Conservation (phyloP, 64 coral and sea anemone species). For the Orbicella faveolata region DNA sequence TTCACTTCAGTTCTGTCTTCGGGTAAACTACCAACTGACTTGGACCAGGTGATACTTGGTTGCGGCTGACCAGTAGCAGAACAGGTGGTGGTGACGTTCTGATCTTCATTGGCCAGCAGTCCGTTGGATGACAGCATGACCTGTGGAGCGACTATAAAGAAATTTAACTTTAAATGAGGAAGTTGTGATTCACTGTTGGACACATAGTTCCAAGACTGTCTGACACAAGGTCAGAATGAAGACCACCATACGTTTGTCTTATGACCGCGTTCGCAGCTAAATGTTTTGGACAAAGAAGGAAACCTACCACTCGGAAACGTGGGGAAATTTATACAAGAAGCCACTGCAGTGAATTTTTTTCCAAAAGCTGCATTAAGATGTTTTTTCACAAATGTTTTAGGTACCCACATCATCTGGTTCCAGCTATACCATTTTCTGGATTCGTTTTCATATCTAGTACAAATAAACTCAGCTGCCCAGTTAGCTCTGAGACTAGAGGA, state of each 20-base stretch:
- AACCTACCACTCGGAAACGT: too few relatives aligned
- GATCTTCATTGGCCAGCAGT: background rate
- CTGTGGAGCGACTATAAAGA: conserved; percentile 2
- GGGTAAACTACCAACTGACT: background rate
- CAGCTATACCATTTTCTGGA: too few relatives aligned
- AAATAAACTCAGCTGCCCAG: background rate
- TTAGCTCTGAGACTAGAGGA: background rate
- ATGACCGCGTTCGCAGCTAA: too few relatives aligned
- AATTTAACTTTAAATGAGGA: background rate
- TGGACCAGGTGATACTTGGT: conserved; percentile 1
- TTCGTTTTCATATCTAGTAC: background rate
- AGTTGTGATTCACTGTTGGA: background rate
- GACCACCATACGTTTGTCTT: too few relatives aligned
- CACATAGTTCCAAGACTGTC: background rate
- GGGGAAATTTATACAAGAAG: too few relatives aligned
- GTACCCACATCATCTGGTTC: too few relatives aligned
- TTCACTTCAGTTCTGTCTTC: background rate
- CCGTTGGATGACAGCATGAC: background rate
- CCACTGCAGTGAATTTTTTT: too few relatives aligned
- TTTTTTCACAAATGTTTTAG: too few relatives aligned
- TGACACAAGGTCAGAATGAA: too few relatives aligned
- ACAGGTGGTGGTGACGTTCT: background rate
- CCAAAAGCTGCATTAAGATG: too few relatives aligned
- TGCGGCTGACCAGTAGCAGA: conserved; percentile 9
- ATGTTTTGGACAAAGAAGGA: too few relatives aligned